Percentiles rank a stretch among this genome's conserved stretches.
Evolutionary conservation across 2,797 vertebrate species (phyloP).

Genomic region (Spondyliosoma cantharus): DNA sequence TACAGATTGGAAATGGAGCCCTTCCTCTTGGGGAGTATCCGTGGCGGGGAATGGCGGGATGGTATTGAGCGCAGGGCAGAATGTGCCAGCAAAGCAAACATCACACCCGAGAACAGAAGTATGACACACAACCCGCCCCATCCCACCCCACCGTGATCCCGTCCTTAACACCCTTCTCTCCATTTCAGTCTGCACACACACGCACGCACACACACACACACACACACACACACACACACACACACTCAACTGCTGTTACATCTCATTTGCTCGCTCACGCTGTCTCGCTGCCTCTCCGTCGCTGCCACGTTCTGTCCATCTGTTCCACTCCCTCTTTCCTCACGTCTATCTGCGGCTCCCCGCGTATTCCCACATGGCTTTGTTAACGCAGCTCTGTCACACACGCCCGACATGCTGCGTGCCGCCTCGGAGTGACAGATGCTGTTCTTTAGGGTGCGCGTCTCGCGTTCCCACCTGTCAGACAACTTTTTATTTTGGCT

Average conservation of each 20-base stretch:
- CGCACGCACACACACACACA: constrained; percentile 13
- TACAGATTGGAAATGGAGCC: constrained; percentile 70
- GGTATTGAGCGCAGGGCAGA: constrained; percentile 59
- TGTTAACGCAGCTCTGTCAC: constrained; percentile 75
- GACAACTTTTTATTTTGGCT: constrained; percentile 63
- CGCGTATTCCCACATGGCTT: constrained; percentile 77
- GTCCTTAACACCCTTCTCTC: constrained; percentile 61
- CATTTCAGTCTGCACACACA: constrained; percentile 56
- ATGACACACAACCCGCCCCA: constrained; percentile 48
- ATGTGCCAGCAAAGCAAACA: constrained; percentile 75
- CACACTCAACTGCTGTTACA: constrained; percentile 44
- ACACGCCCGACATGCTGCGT: constrained; percentile 51
- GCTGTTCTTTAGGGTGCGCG: constrained; percentile 67
- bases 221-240: constrained; percentile 11
- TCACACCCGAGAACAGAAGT: constrained; percentile 69
- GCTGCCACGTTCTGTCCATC: constrained; percentile 74
- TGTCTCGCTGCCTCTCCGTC: constrained; percentile 50
- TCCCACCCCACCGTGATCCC: constrained; percentile 43
- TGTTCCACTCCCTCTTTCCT: constrained; percentile 73
- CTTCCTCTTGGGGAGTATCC: constrained; percentile 67
- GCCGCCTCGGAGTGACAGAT: constrained; percentile 73
- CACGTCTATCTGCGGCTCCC: constrained; percentile 68
- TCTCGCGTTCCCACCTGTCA: constrained; percentile 65
- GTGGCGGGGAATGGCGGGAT: constrained; percentile 42
- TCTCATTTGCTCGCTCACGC: constrained; percentile 60